Percentiles rank a stretch among this genome's conserved stretches.
These are phyloP conservation scores for Benitochromis conjunctus DNA, from an alignment of 2,113 vertebrate species.

Conservation along the genomic window DNA sequence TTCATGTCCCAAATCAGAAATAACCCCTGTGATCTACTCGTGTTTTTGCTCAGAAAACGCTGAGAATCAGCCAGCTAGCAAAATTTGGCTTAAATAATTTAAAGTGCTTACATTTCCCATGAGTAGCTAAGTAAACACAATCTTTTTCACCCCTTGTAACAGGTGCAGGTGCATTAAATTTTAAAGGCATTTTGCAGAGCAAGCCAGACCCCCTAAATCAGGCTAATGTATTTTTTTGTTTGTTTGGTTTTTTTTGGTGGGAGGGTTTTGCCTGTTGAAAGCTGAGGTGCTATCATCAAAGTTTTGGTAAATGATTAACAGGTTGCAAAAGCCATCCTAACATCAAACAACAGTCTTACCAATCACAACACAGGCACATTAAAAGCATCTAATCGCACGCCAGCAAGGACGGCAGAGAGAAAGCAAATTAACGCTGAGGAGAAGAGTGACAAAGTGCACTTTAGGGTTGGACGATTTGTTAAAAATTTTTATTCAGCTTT, in stretches of 20 bases:
- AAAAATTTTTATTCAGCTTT: not conserved
- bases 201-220: not conserved
- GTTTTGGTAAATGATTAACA: not conserved
- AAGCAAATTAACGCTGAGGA: not conserved
- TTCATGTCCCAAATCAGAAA: not conserved
- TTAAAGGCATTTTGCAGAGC: conserved; percentile 20
- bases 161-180: conserved; percentile 22
- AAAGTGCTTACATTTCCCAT: conserved; percentile 7
- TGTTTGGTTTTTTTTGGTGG: not conserved
- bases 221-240: not conserved
- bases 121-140: conserved; percentile 10
- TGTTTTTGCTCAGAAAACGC: not conserved
- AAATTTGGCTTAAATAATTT: conserved; percentile 11
- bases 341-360: not conserved
- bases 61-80: not conserved
- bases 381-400: not conserved
- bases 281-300: not conserved
- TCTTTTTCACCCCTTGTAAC: conserved; percentile 1
- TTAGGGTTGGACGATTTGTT: not conserved
- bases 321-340: not conserved
- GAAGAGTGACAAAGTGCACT: not conserved
- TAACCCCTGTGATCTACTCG: not conserved
- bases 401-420: not conserved
- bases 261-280: not conserved
- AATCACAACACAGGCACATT: not conserved